Evolutionary conservation across 2,888 invertebrate genomes (phyloP).

Genomic region (Beris morrisii): DNA sequence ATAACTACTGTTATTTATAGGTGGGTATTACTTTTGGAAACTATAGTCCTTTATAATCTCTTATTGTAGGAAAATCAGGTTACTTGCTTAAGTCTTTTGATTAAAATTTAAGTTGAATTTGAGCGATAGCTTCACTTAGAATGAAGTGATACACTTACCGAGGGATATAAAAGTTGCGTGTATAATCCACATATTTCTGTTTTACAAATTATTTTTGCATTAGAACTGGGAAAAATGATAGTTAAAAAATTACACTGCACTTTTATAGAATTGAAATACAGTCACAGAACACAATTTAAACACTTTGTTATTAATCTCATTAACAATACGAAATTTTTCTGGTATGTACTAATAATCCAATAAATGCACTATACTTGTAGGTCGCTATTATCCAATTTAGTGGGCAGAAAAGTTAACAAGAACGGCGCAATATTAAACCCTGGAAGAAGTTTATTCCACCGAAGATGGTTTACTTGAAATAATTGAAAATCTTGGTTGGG

Average conservation of each 20-base stretch:
- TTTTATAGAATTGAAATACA: not conserved
- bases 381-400: slow-evolving; percentile 9
- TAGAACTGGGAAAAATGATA: not conserved
- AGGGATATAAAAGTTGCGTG: not conserved
- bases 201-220: slow-evolving; percentile 10
- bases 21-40: too few species aligned
- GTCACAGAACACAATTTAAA: slow-evolving; percentile 16
- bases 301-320: slow-evolving; percentile 5
- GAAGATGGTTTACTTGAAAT: slow-evolving; percentile 13
- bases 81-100: slow-evolving; percentile 30
- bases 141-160: slow-evolving; percentile 14
- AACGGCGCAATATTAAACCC: not conserved
- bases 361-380: not conserved
- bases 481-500: slow-evolving; percentile 25
- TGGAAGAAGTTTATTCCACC: slow-evolving; percentile 11
- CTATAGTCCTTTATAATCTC: too few species aligned
- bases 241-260: slow-evolving; percentile 6
- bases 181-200: slow-evolving; percentile 21
- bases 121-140: too few species aligned
- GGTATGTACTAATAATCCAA: too few species aligned
- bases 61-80: not conserved
- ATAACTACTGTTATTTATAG: too few species aligned
- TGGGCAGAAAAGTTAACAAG: not conserved
- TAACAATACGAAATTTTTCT: too few species aligned
- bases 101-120: not conserved